Percentiles rank a stretch among this genome's conserved stretches.
These are phyloP conservation scores for Geophilus truncorum DNA, from an alignment of 2,888 invertebrate species.

Conservation along the genomic window DNA sequence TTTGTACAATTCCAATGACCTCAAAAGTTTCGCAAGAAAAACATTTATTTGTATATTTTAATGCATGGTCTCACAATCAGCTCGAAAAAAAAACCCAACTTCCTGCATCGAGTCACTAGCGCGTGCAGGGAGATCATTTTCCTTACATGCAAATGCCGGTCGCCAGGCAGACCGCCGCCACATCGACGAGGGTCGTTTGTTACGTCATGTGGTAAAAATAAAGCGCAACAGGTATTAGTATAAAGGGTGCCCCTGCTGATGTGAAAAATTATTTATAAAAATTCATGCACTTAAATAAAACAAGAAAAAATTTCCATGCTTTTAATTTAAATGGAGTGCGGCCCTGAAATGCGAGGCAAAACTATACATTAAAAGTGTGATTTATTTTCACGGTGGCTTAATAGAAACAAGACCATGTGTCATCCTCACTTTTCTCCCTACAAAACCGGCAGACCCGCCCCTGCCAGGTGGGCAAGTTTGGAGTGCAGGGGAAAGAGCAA, in stretches of 20 bases:
- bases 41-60: background rate
- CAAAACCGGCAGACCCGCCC: background rate
- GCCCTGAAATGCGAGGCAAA: background rate
- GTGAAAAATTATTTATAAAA: background rate
- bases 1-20: background rate
- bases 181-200: background rate
- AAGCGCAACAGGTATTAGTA: background rate
- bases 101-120: background rate
- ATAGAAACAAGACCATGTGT: background rate
- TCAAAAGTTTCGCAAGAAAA: background rate
- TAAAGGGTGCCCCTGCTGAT: background rate
- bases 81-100: background rate
- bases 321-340: background rate
- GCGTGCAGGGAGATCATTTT: background rate
- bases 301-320: background rate
- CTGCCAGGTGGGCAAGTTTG: background rate
- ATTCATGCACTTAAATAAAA: background rate
- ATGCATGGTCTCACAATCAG: background rate
- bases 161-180: background rate
- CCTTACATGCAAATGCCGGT: background rate
- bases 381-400: background rate
- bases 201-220: background rate
- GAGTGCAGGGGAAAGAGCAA: background rate
- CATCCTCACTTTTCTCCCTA: background rate
- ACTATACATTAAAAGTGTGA: background rate